Base-by-base conservation (phyloP, 2,888 invertebrate genomes). In the Epistrophella euchroma region DNA sequence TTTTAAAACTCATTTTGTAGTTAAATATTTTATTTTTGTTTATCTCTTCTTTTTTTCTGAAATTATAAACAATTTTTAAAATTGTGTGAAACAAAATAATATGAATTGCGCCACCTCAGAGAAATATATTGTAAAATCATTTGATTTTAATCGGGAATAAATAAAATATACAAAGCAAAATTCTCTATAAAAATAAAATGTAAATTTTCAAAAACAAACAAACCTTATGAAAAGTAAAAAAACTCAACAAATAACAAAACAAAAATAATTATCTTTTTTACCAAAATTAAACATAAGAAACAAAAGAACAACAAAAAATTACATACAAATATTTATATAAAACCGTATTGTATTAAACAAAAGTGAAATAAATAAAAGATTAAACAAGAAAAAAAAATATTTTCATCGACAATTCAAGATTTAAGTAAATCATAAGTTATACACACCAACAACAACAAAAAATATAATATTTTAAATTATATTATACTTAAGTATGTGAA, bases 81-180 rank as follows among this genome's bases (percentile, higher is more conserved):
- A 81, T 73, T 76, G 55, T 82, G 74, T 73, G 71, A 74, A 86
- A 78, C 58, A 81, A 77, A 32, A 86, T 78, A 50, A 19, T 50
- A 76, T 80, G 76, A 81, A 85, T 86, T 74, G 82, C 86, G 86
- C 86, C 82, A 86, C 86, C 86, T 86, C 86, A 86, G 82, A 82
- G 77, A 86, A 81, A 71, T 77, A 73, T 86, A 81, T 73, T 70
- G 58, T 56, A 72, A 72, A 76, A 78, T 40, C 66, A 60, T 78
- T 73, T 73, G 72, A 78, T 52, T 73, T 47, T 47, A 80, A 80
- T 81, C 76, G 75, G 76, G 72, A 77, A 81, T 40, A 50, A 60
- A 73, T 71, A 74, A 52, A 70, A 74, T 62, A 62, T 71, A 62
- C 40, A 84, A 60, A 58, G 13, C 52, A 64, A 73, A 55, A 71